phyloP scores from a whole-genome alignment of 2,113 vertebrate species.

The Sylvilagus bachmani region DNA sequence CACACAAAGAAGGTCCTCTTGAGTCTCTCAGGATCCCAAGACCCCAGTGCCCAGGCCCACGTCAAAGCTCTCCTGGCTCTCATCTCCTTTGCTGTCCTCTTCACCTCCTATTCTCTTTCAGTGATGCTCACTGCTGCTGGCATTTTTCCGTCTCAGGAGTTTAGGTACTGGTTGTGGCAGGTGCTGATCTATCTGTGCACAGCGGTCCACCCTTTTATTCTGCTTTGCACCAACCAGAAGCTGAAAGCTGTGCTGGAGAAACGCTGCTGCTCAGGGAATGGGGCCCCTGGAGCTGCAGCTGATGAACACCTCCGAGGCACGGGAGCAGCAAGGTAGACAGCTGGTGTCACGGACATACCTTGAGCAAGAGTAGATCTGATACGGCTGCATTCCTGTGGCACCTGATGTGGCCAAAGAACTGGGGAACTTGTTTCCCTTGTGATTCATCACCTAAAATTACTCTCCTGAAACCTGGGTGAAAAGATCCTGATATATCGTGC shows the following conservation, averaged over 20 bases:
- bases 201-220: not conserved
- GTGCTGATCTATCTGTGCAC: slow-evolving; percentile 29
- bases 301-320: not conserved
- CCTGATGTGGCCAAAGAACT: not conserved
- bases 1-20: slow-evolving; percentile 31
- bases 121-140: not conserved
- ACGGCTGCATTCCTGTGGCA: not conserved
- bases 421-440: not conserved
- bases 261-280: not conserved
- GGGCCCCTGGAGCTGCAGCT: not conserved
- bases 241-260: not conserved
- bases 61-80: slow-evolving; percentile 18
- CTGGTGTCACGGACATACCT: not conserved
- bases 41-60: not conserved
- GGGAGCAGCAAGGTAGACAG: not conserved
- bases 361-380: not conserved
- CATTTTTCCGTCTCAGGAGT: not conserved
- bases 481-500: not conserved
- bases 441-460: not conserved
- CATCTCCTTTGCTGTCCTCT: slow-evolving; percentile 51
- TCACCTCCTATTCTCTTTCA: slow-evolving; percentile 53
- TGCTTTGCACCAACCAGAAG: slow-evolving; percentile 33
- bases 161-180: not conserved
- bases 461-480: not conserved
- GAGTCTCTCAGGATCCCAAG: not conserved